Evolutionary conservation across 2,797 vertebrate genomes (phyloP).

Genomic region (Periparus ater): DNA sequence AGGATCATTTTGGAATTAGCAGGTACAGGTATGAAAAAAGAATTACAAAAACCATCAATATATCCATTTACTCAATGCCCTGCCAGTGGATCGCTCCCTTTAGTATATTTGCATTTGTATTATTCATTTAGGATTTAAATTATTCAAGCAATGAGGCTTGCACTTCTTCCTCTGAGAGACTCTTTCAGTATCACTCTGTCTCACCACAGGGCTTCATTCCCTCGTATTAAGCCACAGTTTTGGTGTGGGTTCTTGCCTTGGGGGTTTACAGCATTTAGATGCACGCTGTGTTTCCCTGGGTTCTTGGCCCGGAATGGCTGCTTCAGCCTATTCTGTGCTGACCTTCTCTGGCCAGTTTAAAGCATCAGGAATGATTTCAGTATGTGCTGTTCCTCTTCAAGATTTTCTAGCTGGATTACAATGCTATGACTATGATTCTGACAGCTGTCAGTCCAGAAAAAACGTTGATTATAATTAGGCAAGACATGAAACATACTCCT

Average conservation of each 20-base stretch:
- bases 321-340: background rate
- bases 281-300: background rate
- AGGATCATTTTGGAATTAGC: background rate
- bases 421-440: background rate
- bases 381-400: background rate
- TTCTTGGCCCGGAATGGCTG: background rate
- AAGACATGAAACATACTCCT: background rate
- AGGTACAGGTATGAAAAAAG: background rate
- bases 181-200: slow-evolving; percentile 22
- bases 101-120: slow-evolving; percentile 58
- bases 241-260: background rate
- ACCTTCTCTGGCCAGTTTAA: slow-evolving; percentile 17
- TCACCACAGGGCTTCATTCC: slow-evolving; percentile 30
- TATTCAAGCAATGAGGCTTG: slow-evolving; percentile 48
- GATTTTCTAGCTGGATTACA: background rate
- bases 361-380: background rate
- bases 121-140: slow-evolving; percentile 68
- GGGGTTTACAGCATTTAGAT: background rate
- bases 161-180: slow-evolving; percentile 22
- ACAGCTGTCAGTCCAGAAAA: background rate
- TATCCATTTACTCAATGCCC: background rate
- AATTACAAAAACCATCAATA: background rate
- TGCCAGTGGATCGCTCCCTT: background rate
- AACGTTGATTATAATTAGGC: background rate
- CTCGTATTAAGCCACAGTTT: background rate